Evolutionary conservation across 2,113 vertebrate species (phyloP).

Genomic region (Beaufortia kweichowensis): DNA sequence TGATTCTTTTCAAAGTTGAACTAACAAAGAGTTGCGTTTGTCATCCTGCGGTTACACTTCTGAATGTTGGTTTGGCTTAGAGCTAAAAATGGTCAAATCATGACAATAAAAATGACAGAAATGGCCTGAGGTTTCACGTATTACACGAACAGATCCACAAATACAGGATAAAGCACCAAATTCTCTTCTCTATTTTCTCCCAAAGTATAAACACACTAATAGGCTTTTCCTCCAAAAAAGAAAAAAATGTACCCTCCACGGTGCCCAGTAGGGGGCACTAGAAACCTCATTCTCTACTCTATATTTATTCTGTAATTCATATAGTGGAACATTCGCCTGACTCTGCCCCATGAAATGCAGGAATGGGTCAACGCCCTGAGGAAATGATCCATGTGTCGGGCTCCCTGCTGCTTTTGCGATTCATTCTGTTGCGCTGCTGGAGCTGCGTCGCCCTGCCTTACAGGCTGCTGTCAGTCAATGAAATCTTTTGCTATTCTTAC

Average conservation of each 20-base stretch:
- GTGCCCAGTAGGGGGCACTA: slow-evolving; percentile 42
- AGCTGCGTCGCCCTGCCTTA: slow-evolving; percentile 56
- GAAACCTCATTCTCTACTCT: slow-evolving; percentile 34
- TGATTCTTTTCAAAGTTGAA: neutral
- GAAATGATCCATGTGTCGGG: slow-evolving; percentile 59
- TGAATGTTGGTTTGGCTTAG: neutral
- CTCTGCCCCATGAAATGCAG: slow-evolving; percentile 54
- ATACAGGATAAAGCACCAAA: neutral
- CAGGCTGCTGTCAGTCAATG: slow-evolving; percentile 63
- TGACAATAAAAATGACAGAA: slow-evolving; percentile 51
- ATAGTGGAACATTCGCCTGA: slow-evolving; percentile 55
- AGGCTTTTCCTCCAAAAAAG: slow-evolving; percentile 57
- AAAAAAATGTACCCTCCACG: slow-evolving; percentile 59
- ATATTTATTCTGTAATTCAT: slow-evolving; percentile 61
- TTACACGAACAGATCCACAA: slow-evolving; percentile 43
- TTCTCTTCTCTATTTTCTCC: slow-evolving; percentile 28
- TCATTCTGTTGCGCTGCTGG: slow-evolving; percentile 58
- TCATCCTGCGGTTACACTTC: slow-evolving; percentile 11
- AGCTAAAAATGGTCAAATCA: slow-evolving; percentile 55
- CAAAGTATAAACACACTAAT: slow-evolving; percentile 48
- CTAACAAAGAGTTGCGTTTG: slow-evolving; percentile 21
- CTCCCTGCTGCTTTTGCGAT: slow-evolving; percentile 51
- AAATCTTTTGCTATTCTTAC: slow-evolving; percentile 60
- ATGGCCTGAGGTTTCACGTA: slow-evolving; percentile 56
- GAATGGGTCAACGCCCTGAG: slow-evolving; percentile 62